These are phyloP conservation scores for Pammene fasciana DNA, from an alignment of 2,888 invertebrate genomes.

Conservation along the genomic window DNA sequence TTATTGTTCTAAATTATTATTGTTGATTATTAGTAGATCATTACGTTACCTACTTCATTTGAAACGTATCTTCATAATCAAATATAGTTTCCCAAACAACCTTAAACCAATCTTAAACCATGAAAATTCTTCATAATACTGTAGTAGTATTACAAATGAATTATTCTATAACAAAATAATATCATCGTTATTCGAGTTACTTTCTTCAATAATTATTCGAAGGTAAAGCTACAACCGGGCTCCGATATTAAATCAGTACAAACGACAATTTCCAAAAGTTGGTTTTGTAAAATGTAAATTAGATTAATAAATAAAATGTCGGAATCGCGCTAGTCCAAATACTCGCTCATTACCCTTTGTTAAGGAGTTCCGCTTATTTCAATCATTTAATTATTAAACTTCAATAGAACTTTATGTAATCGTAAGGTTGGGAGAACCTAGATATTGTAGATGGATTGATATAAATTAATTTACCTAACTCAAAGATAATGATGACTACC, in stretches of 20 bases:
- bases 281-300: slow-evolving; percentile 3
- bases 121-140: too few relatives aligned
- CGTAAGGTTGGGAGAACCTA: background rate
- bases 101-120: too few relatives aligned
- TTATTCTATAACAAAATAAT: too few relatives aligned
- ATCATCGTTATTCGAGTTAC: background rate
- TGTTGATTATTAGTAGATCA: too few relatives aligned
- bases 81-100: too few relatives aligned
- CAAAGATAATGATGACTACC: too few relatives aligned
- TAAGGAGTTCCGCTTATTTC: background rate
- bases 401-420: background rate
- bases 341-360: slow-evolving; percentile 11
- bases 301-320: slow-evolving; percentile 12
- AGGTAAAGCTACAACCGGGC: background rate
- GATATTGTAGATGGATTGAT: background rate
- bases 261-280: slow-evolving; percentile 14
- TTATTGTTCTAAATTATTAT: too few relatives aligned
- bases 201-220: background rate
- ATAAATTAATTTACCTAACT: too few relatives aligned
- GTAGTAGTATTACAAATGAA: too few relatives aligned
- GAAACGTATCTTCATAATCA: too few relatives aligned
- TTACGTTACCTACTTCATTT: too few relatives aligned
- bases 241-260: background rate
- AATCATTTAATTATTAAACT: slow-evolving; percentile 12
- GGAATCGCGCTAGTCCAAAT: background rate